A percentile compares a stretch with the other conserved stretches of the same genome.
Evolutionary conservation across 2,888 invertebrate genomes (phyloP).

Genomic region (Sinotaia quadrata): DNA sequence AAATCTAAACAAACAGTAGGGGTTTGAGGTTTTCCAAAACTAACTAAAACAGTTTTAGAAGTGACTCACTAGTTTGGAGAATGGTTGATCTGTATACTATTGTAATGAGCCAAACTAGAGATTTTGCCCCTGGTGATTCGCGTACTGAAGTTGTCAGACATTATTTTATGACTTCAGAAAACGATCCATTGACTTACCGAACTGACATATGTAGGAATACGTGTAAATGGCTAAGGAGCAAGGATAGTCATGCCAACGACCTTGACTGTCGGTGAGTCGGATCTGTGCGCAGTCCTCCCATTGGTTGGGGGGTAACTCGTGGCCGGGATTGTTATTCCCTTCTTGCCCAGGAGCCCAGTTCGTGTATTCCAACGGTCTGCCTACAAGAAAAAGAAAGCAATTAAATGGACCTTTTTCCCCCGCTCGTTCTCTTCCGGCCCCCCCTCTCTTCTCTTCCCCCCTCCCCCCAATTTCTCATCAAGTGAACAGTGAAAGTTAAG

Average conservation of each 20-base stretch:
- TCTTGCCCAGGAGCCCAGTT: constrained; percentile 54
- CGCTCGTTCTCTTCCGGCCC: not conserved
- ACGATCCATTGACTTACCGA: constrained; percentile 35
- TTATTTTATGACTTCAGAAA: not conserved
- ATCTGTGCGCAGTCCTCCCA: constrained; percentile 55
- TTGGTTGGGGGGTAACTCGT: not conserved
- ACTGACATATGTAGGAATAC: constrained; percentile 52
- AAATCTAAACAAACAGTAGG: no score
- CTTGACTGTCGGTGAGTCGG: constrained; percentile 42
- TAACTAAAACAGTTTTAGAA: no score
- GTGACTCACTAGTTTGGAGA: no score
- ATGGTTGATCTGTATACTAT: no score
- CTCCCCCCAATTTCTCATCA: not conserved
- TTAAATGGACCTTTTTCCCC: no score
- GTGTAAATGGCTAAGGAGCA: constrained; percentile 34
- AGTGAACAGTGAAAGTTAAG: not conserved
- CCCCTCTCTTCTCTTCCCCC: not conserved
- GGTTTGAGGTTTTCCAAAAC: no score
- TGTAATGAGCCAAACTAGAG: no score
- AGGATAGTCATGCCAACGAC: constrained; percentile 57
- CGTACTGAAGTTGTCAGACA: no score
- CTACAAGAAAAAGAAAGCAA: constrained; percentile 21
- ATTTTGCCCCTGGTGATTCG: no score
- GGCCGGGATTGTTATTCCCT: not conserved
- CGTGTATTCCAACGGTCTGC: constrained; percentile 39